These are phyloP conservation scores for Trileptium ribeirensis DNA, from an alignment of 2,888 invertebrate species.

Conservation along the genomic window DNA sequence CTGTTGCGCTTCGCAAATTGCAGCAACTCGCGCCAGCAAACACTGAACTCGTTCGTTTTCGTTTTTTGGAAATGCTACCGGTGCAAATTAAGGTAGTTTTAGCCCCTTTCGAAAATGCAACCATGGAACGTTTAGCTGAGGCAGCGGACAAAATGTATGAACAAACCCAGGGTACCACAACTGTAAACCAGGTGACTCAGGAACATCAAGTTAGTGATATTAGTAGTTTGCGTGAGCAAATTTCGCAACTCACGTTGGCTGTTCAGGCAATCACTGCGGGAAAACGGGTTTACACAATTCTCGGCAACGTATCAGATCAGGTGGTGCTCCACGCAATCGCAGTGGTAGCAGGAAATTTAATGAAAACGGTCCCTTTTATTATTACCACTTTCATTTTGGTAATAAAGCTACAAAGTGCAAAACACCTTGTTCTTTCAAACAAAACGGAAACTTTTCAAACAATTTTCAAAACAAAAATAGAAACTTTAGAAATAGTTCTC, in stretches of 20 bases:
- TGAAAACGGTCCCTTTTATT: not conserved
- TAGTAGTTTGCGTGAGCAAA: not conserved
- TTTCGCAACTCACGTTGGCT: not conserved
- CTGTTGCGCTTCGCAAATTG: not conserved
- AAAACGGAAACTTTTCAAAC: not conserved
- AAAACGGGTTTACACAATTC: not conserved
- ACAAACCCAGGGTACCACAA: not conserved
- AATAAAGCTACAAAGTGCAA: not conserved
- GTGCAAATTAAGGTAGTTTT: not conserved
- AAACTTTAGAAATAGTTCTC: not conserved
- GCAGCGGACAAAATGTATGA: not conserved
- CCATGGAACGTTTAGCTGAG: slow-evolving; percentile 7
- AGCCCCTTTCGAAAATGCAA: not conserved
- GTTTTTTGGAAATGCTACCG: slow-evolving; percentile 15
- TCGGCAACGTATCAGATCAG: not conserved
- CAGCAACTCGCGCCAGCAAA: slow-evolving; percentile 5
- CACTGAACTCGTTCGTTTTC: not conserved
- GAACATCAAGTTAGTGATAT: not conserved
- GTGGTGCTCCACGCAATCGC: not conserved
- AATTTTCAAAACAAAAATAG: not conserved
- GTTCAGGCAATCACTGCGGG: not conserved
- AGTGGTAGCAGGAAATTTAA: not conserved
- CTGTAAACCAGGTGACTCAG: not conserved
- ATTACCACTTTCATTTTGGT: not conserved
- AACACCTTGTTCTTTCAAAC: not conserved